Conservation (phyloP, 1,140 invertebrate species). For the Conus ventricosus region DNA sequence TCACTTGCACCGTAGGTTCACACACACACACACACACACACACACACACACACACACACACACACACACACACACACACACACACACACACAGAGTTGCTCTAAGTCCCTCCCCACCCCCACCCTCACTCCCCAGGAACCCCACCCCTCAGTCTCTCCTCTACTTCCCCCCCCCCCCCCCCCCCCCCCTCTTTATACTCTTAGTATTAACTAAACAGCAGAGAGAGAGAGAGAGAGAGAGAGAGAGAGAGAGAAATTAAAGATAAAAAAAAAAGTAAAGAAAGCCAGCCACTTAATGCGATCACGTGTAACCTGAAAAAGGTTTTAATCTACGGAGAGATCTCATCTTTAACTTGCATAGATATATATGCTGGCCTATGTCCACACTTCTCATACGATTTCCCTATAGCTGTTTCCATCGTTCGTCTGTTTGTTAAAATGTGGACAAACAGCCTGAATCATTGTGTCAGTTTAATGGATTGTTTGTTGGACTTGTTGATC, state of each 20-base stretch:
- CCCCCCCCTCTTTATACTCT: too few relatives aligned
- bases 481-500: too few relatives aligned
- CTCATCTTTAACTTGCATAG: not conserved
- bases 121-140: not conserved
- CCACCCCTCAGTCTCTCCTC: too few relatives aligned
- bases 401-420: too few relatives aligned
- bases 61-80: not conserved
- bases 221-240: constrained; percentile 13
- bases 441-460: too few relatives aligned
- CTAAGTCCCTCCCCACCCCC: not conserved
- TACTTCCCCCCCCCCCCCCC: too few relatives aligned
- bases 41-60: not conserved
- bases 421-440: too few relatives aligned
- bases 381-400: too few relatives aligned
- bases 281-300: not conserved
- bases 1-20: not conserved
- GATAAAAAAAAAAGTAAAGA: not conserved
- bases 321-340: not conserved
- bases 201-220: not conserved
- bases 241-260: not conserved
- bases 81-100: not conserved
- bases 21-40: not conserved
- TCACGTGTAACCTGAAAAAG: not conserved
- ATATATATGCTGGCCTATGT: too few relatives aligned
- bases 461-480: too few relatives aligned